Base-by-base conservation (phyloP, 2,888 invertebrate species). In the Euproctis similis region DNA sequence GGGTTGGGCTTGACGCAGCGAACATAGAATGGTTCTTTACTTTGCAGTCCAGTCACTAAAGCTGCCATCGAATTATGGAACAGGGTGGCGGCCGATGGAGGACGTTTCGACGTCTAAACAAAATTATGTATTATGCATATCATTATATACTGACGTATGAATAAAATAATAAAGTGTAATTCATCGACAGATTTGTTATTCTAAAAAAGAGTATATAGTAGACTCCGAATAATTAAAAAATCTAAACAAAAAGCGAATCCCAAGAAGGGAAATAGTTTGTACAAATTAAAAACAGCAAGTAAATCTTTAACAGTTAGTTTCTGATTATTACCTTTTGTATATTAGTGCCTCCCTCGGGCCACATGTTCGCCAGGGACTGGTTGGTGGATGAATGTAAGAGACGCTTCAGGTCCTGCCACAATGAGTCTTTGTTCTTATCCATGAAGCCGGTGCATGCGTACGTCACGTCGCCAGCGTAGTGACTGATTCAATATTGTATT, bases 1-100 rank as follows among this genome's bases (percentile, higher is more conserved):
- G 97, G 96, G 76, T 98, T 98, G 12, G 98, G 98, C 62, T 98
- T 98, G 59, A 98, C 92, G 72, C 98, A 98, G 34, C 98, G 90
- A 42, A 98, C 95, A 82, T 98, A 98, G 85, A 95, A 96, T 0
- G 97, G 97, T 66, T 96, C 96, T 85, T 97, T 98, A 69, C 90
- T 92, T 23, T 92, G 89, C 46, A 98, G 84, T 21, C 96, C 97
- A 30, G 91, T 86, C 19, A 97, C 96, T 32, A 98, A 86, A 23
- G 94, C 90, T 12, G 92, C 80, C 95, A 98, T 98, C 1, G 97
- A 98, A 66, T 90, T 94, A 72, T 97, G 96, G 88, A 98, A 98
- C 29, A 96, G 82, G 0, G 94, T 93, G 12, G 97, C 98, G 2
- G 98, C 97, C 0, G 98, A 98, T 12, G 92, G 87, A 0, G 98